Evolutionary conservation across 1,140 invertebrate species (phyloP).

Genomic region (Chrysomallon squamiferum): DNA sequence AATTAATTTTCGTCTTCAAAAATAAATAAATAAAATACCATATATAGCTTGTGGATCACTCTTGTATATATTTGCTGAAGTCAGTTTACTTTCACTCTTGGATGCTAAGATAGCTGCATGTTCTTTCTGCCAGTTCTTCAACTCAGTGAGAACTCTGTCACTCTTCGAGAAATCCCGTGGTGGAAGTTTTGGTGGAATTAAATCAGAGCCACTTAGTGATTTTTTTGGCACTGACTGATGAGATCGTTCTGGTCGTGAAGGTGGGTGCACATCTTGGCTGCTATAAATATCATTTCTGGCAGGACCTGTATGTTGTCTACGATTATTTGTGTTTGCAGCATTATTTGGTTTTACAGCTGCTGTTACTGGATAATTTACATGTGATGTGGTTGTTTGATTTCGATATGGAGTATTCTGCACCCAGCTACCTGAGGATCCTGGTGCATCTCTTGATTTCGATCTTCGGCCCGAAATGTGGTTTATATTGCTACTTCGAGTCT

Average conservation of each 20-base stretch:
- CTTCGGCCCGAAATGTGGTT: not conserved
- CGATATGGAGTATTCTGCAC: too few relatives aligned
- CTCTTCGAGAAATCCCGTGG: conserved; percentile 41
- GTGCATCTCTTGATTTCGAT: not conserved
- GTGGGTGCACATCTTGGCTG: not conserved
- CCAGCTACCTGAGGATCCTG: not conserved
- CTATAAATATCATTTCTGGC: not conserved
- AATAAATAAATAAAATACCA: too few relatives aligned
- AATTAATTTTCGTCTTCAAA: too few relatives aligned
- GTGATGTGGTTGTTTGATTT: not conserved
- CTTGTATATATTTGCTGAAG: too few relatives aligned
- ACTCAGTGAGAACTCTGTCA: conserved; percentile 33
- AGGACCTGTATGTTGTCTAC: not conserved
- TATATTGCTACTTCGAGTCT: not conserved
- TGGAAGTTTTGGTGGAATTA: conserved; percentile 42
- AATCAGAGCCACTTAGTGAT: conserved; percentile 16
- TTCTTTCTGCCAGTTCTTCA: conserved; percentile 53
- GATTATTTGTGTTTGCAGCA: conserved; percentile 1
- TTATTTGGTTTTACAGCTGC: conserved; percentile 18
- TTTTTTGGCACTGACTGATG: conserved; percentile 8
- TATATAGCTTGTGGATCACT: conserved; percentile 15
- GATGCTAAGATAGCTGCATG: conserved; percentile 1
- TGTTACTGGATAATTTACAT: conserved; percentile 4
- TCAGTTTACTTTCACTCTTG: too few relatives aligned
- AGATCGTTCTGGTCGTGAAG: conserved; percentile 19